A percentile compares a stretch with the other conserved stretches of the same genome.
Conservation (phyloP, 2,797 vertebrate species). For the Molossus molossus region DNA sequence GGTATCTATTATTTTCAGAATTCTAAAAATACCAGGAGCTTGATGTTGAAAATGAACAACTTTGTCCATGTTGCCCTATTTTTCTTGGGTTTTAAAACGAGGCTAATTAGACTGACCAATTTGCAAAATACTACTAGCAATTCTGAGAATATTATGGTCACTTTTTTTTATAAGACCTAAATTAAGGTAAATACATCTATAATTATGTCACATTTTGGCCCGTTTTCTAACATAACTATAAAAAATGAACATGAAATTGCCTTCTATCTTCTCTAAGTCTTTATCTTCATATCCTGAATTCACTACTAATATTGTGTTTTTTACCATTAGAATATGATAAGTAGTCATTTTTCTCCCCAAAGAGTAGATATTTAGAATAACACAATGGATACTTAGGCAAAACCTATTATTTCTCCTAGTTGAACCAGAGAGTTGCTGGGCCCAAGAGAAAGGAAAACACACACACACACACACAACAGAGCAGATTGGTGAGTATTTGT, state of each 20-base stretch:
- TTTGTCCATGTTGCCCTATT: slow-evolving; percentile 33
- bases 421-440: slow-evolving; percentile 20
- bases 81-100: slow-evolving; percentile 65
- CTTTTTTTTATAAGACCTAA: slow-evolving; percentile 64
- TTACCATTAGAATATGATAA: slow-evolving; percentile 61
- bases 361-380: slow-evolving; percentile 65
- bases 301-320: not conserved
- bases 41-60: slow-evolving; percentile 51
- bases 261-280: slow-evolving; percentile 70
- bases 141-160: slow-evolving; percentile 67
- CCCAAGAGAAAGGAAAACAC: slow-evolving; percentile 38
- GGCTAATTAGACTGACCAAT: slow-evolving; percentile 55
- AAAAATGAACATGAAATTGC: slow-evolving; percentile 74
- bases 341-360: not conserved
- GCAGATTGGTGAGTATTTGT: not conserved
- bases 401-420: slow-evolving; percentile 10
- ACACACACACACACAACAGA: not conserved
- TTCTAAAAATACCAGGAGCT: slow-evolving; percentile 27
- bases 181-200: slow-evolving; percentile 78
- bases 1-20: not conserved
- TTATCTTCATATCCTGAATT: slow-evolving; percentile 74
- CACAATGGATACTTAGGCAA: slow-evolving; percentile 3
- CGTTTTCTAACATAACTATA: slow-evolving; percentile 78
- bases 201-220: slow-evolving; percentile 73
- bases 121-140: slow-evolving; percentile 73